phyloP scores from a whole-genome alignment of 2,888 invertebrate genomes.

The Morinoia aosen region DNA sequence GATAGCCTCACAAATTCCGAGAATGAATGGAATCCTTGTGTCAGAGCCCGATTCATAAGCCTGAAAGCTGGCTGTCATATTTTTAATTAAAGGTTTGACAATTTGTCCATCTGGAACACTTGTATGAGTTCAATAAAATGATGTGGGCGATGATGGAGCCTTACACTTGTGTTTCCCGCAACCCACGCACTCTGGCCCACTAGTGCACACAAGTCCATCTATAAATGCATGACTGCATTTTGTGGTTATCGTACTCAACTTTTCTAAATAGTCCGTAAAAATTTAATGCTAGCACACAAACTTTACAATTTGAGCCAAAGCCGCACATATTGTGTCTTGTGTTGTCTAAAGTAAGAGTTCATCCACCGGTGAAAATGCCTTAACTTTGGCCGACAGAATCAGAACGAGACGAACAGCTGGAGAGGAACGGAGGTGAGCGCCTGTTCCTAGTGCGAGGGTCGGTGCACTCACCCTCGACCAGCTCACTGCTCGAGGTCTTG shows the following conservation, averaged over 20 bases:
- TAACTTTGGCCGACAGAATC: no score
- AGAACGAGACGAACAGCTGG: no score
- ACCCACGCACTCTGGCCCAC: background rate
- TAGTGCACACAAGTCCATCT: background rate
- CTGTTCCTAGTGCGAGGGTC: no score
- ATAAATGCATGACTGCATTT: no score
- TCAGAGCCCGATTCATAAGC: background rate
- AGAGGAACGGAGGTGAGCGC: no score
- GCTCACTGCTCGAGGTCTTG: no score
- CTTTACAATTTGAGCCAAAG: no score
- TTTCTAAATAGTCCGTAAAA: background rate
- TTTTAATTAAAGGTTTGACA: slow-evolving; percentile 17
- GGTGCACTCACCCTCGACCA: no score
- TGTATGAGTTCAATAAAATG: background rate
- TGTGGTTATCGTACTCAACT: background rate
- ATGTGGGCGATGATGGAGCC: background rate
- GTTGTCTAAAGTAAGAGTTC: no score
- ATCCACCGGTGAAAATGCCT: no score
- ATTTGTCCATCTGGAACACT: slow-evolving; percentile 3
- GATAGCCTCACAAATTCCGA: background rate
- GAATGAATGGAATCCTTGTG: background rate
- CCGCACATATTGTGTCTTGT: no score
- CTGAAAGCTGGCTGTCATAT: background rate
- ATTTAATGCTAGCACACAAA: background rate
- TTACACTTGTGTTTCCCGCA: background rate